Evolutionary conservation across 2,113 vertebrate species (phyloP).

Genomic region (chimpanzee (Pan troglodytes)): NHGRI_mPanTro3-v2.1_pri NC_072416.2:53940501-53941000

Average conservation of each 20-base stretch:
- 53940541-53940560: not conserved
- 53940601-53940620: not conserved
- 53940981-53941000: not conserved
- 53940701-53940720: not conserved
- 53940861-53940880: constrained; percentile 35
- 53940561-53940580: not conserved
- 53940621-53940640: not conserved
- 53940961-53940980: not conserved
- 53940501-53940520: not conserved
- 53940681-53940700: constrained; percentile 8
- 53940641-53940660: not conserved
- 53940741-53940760: not conserved
- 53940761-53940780: constrained; percentile 12
- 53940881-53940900: not conserved
- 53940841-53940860: constrained; percentile 44
- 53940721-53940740: not conserved
- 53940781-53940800: not conserved
- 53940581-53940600: not conserved
- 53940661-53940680: constrained; percentile 1
- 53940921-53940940: not conserved
- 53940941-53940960: not conserved
- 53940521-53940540: not conserved
- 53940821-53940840: not conserved
- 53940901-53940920: not conserved
- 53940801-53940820: not conserved